phyloP scores from a whole-genome alignment of 2,113 vertebrate species.

The Spea multiplicata region DNA sequence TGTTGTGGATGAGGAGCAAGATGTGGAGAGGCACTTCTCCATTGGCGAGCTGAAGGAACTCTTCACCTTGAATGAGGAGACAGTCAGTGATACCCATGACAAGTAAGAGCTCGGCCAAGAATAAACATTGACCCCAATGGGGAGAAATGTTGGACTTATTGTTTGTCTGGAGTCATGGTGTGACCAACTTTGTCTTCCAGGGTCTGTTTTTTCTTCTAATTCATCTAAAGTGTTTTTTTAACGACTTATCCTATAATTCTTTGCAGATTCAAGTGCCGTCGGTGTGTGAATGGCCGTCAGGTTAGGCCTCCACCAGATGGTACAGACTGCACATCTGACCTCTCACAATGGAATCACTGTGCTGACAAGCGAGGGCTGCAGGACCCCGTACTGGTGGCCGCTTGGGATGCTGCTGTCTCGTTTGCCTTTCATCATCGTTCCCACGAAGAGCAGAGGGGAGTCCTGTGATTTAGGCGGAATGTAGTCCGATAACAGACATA shows the following conservation, averaged over 20 bases:
- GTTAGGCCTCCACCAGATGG: slow-evolving; percentile 74
- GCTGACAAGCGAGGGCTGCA: slow-evolving; percentile 80
- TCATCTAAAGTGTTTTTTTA: neutral
- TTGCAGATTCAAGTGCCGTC: slow-evolving; percentile 82
- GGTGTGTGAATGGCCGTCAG: slow-evolving; percentile 86
- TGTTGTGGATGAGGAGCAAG: slow-evolving; percentile 94
- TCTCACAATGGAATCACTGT: slow-evolving; percentile 93
- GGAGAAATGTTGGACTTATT: too few relatives aligned
- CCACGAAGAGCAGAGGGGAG: slow-evolving; percentile 83
- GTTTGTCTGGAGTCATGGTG: too few relatives aligned
- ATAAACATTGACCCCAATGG: too few relatives aligned
- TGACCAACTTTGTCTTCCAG: too few relatives aligned
- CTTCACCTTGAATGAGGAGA: slow-evolving; percentile 80
- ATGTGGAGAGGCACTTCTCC: slow-evolving; percentile 94
- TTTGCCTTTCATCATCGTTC: slow-evolving; percentile 93
- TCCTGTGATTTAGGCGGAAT: slow-evolving; percentile 56
- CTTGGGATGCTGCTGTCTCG: slow-evolving; percentile 85
- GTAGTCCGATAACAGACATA: too few relatives aligned
- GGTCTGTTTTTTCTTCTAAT: neutral
- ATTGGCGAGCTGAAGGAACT: slow-evolving; percentile 89
- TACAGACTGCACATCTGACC: slow-evolving; percentile 85
- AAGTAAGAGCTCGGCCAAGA: slow-evolving; percentile 62
- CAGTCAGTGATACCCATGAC: slow-evolving; percentile 89
- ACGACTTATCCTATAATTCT: neutral
- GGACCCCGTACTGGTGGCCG: slow-evolving; percentile 81